phyloP scores from a whole-genome alignment of 2,113 vertebrate genomes.

The Coryphaenoides rupestris region DNA sequence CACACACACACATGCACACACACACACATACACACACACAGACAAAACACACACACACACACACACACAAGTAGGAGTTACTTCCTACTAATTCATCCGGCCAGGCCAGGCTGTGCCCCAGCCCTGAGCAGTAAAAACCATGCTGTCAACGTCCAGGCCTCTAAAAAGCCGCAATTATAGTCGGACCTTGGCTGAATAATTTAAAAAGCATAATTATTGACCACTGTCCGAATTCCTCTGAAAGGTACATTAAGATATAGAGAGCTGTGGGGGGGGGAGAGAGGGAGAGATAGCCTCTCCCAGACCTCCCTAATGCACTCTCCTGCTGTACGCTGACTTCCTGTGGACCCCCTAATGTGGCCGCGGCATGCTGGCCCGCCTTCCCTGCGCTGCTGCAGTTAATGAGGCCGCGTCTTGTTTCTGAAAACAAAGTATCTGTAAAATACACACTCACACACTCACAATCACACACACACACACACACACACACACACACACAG shows the following conservation, averaged over 20 bases:
- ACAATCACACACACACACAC: no score
- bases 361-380: slow-evolving; percentile 40
- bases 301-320: slow-evolving; percentile 74
- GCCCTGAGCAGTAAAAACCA: slow-evolving; percentile 66
- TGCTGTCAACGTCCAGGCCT: slow-evolving; percentile 69
- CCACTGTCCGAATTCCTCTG: slow-evolving; percentile 78
- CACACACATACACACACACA: slow-evolving; percentile 21
- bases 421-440: slow-evolving; percentile 72
- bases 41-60: slow-evolving; percentile 28
- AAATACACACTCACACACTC: slow-evolving; percentile 28
- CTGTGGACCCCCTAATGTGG: slow-evolving; percentile 74
- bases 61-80: slow-evolving; percentile 14
- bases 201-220: slow-evolving; percentile 82
- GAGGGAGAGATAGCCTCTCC: slow-evolving; percentile 56
- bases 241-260: slow-evolving; percentile 82
- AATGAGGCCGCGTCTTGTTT: slow-evolving; percentile 73
- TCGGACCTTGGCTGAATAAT: slow-evolving; percentile 77
- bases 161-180: slow-evolving; percentile 81
- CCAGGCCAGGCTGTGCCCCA: slow-evolving; percentile 49
- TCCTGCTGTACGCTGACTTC: slow-evolving; percentile 71
- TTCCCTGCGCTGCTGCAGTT: slow-evolving; percentile 65
- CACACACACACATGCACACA: slow-evolving; percentile 29
- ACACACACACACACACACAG: slow-evolving; percentile 49
- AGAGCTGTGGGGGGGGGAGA: slow-evolving; percentile 49
- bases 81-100: slow-evolving; percentile 52